Conservation (phyloP, 1,140 invertebrate species). For the Heliconius hermathena region DNA sequence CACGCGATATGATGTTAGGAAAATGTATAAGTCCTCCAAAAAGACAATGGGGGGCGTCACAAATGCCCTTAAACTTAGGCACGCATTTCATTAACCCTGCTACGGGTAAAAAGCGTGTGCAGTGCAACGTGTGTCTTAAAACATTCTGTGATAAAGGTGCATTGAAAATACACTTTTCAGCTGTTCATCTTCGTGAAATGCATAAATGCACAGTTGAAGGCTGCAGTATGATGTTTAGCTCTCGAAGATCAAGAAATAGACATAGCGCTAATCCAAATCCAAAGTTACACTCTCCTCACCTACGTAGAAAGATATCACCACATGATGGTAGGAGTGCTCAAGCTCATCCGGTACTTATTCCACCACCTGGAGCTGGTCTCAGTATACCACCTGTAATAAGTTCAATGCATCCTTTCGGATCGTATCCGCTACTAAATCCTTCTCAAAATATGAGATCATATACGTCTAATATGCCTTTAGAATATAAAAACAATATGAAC, state of each 20-base stretch:
- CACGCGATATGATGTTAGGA: conserved; percentile 82
- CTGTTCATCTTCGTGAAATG: conserved; percentile 99
- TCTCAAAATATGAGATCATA: conserved; percentile 86
- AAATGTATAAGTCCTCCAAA: conserved; percentile 95
- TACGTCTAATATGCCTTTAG: conserved; percentile 81
- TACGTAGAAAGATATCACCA: conserved; percentile 94
- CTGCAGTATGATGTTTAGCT: conserved; percentile 99
- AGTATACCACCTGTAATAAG: conserved; percentile 82
- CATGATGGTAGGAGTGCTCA: conserved; percentile 95
- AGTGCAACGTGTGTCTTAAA: conserved; percentile 98
- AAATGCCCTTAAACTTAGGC: conserved; percentile 92
- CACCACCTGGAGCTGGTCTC: conserved; percentile 85
- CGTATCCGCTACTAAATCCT: conserved; percentile 88
- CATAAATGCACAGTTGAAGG: conserved; percentile 99
- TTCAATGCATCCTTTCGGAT: conserved; percentile 88
- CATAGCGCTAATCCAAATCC: conserved; percentile 99
- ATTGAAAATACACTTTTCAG: conserved; percentile 99
- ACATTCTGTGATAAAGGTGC: conserved; percentile 99
- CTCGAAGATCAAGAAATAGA: conserved; percentile 95
- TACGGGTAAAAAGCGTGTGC: conserved; percentile 97
- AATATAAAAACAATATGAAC: conserved; percentile 86
- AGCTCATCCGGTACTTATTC: conserved; percentile 89
- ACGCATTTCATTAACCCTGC: conserved; percentile 95
- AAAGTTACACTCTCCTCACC: conserved; percentile 97
- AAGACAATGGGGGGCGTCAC: conserved; percentile 92